Base-by-base conservation (phyloP, 2,797 vertebrate genomes). In the Anas bernieri region DNA sequence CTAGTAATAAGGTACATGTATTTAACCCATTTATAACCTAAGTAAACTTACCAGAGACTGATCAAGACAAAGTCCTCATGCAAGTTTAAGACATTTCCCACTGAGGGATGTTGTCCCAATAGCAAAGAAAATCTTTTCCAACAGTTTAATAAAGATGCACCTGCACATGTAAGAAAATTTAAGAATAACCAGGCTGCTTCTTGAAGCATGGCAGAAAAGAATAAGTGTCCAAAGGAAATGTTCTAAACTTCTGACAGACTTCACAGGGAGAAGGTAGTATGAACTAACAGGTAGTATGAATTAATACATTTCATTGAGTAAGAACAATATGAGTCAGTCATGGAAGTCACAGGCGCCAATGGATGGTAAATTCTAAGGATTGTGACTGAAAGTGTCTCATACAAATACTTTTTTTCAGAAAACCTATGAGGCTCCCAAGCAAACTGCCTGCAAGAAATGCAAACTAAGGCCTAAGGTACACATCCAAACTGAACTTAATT, bases 11-110 rank as follows among this genome's bases (percentile, higher is more conserved):
- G 88, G 73, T 90, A 95, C 68, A 88, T 50, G 70, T 80, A 91
- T 93, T 86, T 80, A 86, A 88, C 48, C 73, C 25, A 88, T 61
- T 87, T 83, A 94, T 83, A 86, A 93, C 90, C 39, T 64, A 67
- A 67, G n/a, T 74, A 88, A 91, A 93, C n/a, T 77, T 83, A 91
- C 52, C 4, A 28, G 50, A 18, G 68, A 55, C n/a, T 77, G 35
- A 63, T 83, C 55, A 0, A 46, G 52, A 87, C 37, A 83, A 90
- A 96, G 16, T 30, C 11, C 16, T 70, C 48, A 70, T 70, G n/a
- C 23, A 55, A 91, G 28, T 59, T 88, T 85, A 77, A 83, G 39
- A 59, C 23, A 26, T 66, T 82, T 55, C 58, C 78, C 33, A 25
- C 43, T 46, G 64, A 81, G n/a, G 39, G 21, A 12, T 56, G 74